phyloP scores from a whole-genome alignment of 1,140 invertebrate genomes.

The Diprion similis region DNA sequence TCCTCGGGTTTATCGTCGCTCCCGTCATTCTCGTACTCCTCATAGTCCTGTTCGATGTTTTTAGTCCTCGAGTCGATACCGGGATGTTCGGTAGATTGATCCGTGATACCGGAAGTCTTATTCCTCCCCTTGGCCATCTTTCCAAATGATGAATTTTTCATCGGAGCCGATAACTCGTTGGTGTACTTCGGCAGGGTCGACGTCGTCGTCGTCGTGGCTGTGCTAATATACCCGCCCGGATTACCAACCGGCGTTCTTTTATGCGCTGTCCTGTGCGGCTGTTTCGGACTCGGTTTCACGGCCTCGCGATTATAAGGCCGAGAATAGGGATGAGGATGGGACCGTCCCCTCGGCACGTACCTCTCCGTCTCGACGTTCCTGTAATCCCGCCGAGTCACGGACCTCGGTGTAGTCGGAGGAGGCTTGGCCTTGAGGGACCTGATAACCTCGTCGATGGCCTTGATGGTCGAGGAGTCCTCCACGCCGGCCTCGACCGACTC shows the following conservation, averaged over 20 bases:
- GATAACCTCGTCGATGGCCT: slow-evolving; percentile 56
- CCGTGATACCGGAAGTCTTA: neutral
- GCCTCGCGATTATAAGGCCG: no score
- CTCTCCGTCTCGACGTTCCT: slow-evolving; percentile 45
- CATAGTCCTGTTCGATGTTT: slow-evolving; percentile 49
- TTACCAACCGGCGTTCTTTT: slow-evolving; percentile 31
- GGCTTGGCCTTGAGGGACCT: slow-evolving; percentile 48
- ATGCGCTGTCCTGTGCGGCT: no score
- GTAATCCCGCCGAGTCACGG: slow-evolving; percentile 39
- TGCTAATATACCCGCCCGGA: slow-evolving; percentile 16
- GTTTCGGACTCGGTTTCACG: no score
- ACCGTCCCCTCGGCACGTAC: slow-evolving; percentile 35
- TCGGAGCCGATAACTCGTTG: neutral
- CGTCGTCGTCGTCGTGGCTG: slow-evolving; percentile 21
- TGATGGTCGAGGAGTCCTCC: slow-evolving; percentile 30
- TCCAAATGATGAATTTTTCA: neutral
- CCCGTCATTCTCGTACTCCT: slow-evolving; percentile 41
- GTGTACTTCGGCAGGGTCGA: slow-evolving; percentile 8
- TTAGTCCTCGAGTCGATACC: slow-evolving; percentile 33
- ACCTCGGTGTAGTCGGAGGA: slow-evolving; percentile 34
- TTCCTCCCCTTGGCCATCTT: neutral
- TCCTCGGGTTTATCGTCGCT: slow-evolving; percentile 41
- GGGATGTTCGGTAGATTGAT: slow-evolving; percentile 13
- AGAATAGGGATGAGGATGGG: neutral
- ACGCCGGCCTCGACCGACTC: slow-evolving; percentile 31